Percentiles rank a stretch among this genome's conserved stretches.
phyloP scores from a whole-genome alignment of 2,888 invertebrate species.

The Tromatobia lineatoria region DNA sequence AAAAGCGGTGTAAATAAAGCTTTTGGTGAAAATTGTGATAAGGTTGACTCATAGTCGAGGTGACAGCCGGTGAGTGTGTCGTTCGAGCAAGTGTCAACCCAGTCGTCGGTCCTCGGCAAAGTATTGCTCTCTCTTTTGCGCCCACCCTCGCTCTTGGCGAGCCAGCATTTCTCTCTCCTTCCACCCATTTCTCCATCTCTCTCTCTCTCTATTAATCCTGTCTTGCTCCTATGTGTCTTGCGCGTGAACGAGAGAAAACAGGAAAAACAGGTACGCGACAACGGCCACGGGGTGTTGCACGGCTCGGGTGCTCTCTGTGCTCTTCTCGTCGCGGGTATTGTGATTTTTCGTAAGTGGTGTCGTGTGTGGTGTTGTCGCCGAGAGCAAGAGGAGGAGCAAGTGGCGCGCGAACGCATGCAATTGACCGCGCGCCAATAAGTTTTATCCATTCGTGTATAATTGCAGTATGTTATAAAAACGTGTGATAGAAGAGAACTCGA shows the following conservation, averaged over 20 bases:
- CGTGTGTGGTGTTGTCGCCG: neutral
- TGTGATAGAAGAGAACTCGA: conserved; percentile 39
- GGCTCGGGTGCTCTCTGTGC: conserved; percentile 53
- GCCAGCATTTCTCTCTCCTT: neutral
- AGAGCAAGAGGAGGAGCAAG: conserved; percentile 26
- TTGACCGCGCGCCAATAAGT: conserved; percentile 49
- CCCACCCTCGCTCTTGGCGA: neutral
- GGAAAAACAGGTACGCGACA: conserved; percentile 74
- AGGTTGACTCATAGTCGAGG: conserved; percentile 59
- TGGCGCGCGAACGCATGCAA: conserved; percentile 35
- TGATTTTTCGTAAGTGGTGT: conserved; percentile 35
- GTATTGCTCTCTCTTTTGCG: neutral
- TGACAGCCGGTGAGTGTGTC: conserved; percentile 71
- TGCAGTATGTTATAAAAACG: conserved; percentile 10
- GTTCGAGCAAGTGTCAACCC: conserved; percentile 67
- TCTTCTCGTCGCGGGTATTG: conserved; percentile 27
- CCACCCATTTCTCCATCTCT: conserved; percentile 18
- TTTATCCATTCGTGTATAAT: conserved; percentile 13
- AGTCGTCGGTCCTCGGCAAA: conserved; percentile 42
- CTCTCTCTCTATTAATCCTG: conserved; percentile 30
- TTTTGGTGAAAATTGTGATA: conserved; percentile 5
- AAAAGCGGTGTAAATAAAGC: conserved; percentile 1
- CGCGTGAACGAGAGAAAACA: conserved; percentile 71
- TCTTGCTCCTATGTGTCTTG: conserved; percentile 31
- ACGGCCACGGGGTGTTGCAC: conserved; percentile 65